Evolutionary conservation across 2,113 vertebrate species (phyloP).

Genomic region (Indri indri): DNA sequence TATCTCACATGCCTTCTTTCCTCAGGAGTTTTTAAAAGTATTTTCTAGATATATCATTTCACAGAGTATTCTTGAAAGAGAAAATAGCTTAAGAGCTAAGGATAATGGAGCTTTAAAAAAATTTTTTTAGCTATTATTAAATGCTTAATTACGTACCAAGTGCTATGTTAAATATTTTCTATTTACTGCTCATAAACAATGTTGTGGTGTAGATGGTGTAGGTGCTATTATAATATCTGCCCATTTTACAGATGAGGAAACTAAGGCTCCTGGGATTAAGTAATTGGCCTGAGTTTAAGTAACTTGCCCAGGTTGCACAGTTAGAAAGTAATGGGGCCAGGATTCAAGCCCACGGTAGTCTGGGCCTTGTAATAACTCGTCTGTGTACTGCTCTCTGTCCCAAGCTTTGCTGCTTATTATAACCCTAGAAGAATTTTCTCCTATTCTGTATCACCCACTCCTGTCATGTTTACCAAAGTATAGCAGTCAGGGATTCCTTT

Average conservation of each 20-base stretch:
- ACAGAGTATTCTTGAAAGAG: background rate
- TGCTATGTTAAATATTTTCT: background rate
- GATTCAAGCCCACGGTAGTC: background rate
- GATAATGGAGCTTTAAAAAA: background rate
- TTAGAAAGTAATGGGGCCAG: background rate
- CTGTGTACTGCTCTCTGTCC: background rate
- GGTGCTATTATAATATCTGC: background rate
- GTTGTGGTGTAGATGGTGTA: background rate
- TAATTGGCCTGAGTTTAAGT: background rate
- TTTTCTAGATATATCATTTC: background rate
- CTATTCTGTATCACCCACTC: background rate
- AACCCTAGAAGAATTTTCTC: background rate
- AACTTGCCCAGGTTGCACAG: background rate
- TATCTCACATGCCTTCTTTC: background rate
- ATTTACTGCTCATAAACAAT: background rate
- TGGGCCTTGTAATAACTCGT: background rate
- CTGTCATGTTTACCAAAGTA: background rate
- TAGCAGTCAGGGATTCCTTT: background rate
- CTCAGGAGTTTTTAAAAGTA: background rate
- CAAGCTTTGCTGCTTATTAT: background rate
- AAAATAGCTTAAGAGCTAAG: background rate
- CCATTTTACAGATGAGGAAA: slow-evolving; percentile 8
- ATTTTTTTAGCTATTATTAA: background rate
- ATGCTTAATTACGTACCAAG: background rate
- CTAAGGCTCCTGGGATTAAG: background rate